Evolutionary conservation across 2,797 vertebrate genomes (phyloP), one percentile per base, ranked within the genome.

Genomic region (Crenichthys baileyi): DNA sequence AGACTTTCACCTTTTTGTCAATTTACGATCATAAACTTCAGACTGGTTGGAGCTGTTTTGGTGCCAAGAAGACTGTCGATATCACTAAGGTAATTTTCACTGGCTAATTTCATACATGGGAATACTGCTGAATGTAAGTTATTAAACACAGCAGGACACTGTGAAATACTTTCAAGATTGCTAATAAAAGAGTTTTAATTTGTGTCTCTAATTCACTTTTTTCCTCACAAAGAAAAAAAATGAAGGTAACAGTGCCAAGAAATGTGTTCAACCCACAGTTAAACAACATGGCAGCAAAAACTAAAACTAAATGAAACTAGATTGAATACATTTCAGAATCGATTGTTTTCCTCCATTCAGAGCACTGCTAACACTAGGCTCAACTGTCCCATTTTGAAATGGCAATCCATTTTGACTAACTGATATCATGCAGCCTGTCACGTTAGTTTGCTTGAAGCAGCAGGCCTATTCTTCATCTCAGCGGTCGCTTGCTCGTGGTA

Each of bases 361-460:
- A 92, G 81, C 87, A 78, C 82, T 80, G 82, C 89, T 89, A 91
- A 93, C 90, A 91, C 86, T 85, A 88, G 92, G 88, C 85, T 87
- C 82, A 88, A 89, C 88, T 85, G 87, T 90, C 89, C 87, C 87
- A 82, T 94, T 94, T 93, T 92, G 89, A 94, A 93, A 90, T 89
- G 91, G 87, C 91, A 86, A 92, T 95, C 93, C 92, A 95, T 95
- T 95, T 93, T 91, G 90, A 80, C 92, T 94, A 94, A 94, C 92
- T 94, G 93, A 95, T 95, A 93, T 94, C 95, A 93, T 87, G 89
- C 90, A 90, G 92, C 90, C 93, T 91, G 91, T 92, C 89, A 90
- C 83, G 90, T 92, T 90, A 90, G 91, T 91, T 89, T 90, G 91
- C 79, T 82, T 90, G 89, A 92, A 93, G 91, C 91, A 85, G 82